Evolutionary conservation across 2,888 invertebrate species (phyloP), one percentile per base, ranked within the genome.

Genomic region (Synergus itoensis): DNA sequence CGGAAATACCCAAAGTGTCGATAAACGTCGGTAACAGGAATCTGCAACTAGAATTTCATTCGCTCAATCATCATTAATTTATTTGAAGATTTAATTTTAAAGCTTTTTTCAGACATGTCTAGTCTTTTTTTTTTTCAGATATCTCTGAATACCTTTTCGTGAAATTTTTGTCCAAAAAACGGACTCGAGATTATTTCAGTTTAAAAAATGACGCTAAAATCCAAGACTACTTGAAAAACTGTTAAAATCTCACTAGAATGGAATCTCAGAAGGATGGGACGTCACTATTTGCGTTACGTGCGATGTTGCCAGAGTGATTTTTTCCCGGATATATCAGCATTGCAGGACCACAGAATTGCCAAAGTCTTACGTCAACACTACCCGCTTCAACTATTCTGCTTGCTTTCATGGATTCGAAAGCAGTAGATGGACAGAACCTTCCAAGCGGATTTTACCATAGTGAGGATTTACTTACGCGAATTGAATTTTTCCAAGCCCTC

Each of bases 321-420:
- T 73, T 48, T 36, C 28, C 45, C 45, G 69, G 48, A 69, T 69
- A 28, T 69, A 16, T 73, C 40, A 28, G 53, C 73, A 73, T 53
- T 73, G 18, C 36, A 36, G 40, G 36, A 73, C 36, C 9, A 73
- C n/a, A 9, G 12, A 73, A 53, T 36, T 73, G 73, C 53, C 73
- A 53, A 73, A 73, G 40, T 73, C 73, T 53, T 73, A 53, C 53
- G 40, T 73, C 73, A 73, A 73, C 73, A 73, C n/a, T 48, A 53
- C 36, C 53, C 48, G 4, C 36, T 53, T 12, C 53, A 53, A 73
- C 73, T 73, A n/a, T 40, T 53, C 53, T n/a, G n/a, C 40, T 53
- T 53, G n/a, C 53, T 53, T 53, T 73, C 69, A 53, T 40, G n/a
- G 73, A 73, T 53, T 73, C 53, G 73, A 73, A 73, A 73, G 45